Evolutionary conservation across 2,888 invertebrate genomes (phyloP).

Genomic region (Synergus japonicus): DNA sequence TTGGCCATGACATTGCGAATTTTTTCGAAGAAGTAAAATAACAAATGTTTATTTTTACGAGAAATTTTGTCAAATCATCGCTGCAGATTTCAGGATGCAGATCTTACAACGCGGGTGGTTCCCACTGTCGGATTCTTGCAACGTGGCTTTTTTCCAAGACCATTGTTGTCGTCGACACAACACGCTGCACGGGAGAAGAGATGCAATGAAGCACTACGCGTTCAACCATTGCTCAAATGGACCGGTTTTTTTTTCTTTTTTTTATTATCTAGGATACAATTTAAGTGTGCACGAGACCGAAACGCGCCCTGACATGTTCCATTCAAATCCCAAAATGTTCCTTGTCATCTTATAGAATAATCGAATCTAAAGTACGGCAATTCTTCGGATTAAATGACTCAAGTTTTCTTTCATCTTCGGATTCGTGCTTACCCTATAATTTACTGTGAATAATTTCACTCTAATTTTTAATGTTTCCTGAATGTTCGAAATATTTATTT

Average conservation of each 20-base stretch:
- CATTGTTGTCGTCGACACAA: slow-evolving; percentile 61
- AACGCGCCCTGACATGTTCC: neutral
- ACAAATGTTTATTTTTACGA: slow-evolving; percentile 28
- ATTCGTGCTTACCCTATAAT: neutral
- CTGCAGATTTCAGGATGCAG: slow-evolving; percentile 54
- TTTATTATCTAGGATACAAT: slow-evolving; percentile 24
- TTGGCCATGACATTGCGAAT: slow-evolving; percentile 2
- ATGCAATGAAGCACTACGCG: slow-evolving; percentile 43
- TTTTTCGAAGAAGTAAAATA: slow-evolving; percentile 30
- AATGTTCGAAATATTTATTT: no score
- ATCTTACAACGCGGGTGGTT: slow-evolving; percentile 66
- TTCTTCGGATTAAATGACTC: neutral
- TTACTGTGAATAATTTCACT: neutral
- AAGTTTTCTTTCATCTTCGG: neutral
- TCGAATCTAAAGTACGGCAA: neutral
- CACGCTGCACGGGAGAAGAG: slow-evolving; percentile 44
- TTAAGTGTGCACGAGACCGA: slow-evolving; percentile 24
- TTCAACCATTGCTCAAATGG: slow-evolving; percentile 27
- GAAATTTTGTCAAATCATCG: slow-evolving; percentile 46
- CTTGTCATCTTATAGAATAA: neutral
- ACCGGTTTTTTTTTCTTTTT: slow-evolving; percentile 25
- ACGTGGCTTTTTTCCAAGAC: slow-evolving; percentile 45
- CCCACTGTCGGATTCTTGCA: slow-evolving; percentile 46
- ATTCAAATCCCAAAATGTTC: neutral
- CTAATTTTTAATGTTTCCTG: no score